Conservation (phyloP, 2,113 vertebrate species). For the Trematocara nigrifrons region DNA sequence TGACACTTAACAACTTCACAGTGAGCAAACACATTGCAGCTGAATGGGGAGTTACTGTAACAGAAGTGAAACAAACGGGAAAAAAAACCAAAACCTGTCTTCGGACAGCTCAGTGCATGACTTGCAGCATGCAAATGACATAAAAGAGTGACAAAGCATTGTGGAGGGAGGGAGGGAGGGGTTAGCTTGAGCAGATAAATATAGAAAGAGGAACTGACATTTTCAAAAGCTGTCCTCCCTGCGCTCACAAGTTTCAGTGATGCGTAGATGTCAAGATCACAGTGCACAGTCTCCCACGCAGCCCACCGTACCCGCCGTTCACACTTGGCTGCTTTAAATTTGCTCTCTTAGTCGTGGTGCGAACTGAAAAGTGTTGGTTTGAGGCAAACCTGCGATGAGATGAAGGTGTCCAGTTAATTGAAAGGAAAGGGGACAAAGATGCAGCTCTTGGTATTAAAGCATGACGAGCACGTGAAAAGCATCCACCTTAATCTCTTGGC, state of each 20-base stretch:
- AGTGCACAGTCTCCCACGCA: constrained; percentile 45
- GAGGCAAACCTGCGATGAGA: not conserved
- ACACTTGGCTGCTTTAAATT: constrained; percentile 31
- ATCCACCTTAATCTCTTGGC: not conserved
- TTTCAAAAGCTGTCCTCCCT: constrained; percentile 63
- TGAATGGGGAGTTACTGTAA: not conserved
- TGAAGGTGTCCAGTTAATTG: not conserved
- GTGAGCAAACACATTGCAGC: not conserved
- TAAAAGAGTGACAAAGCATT: constrained; percentile 38
- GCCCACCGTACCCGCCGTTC: constrained; percentile 13
- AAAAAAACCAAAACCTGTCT: not conserved
- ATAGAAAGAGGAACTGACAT: constrained; percentile 73
- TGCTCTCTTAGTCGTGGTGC: not conserved
- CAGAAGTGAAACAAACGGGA: not conserved
- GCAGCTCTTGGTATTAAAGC: not conserved
- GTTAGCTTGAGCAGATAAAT: constrained; percentile 33
- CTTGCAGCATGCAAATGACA: constrained; percentile 6
- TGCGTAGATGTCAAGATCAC: constrained; percentile 55
- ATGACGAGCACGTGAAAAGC: not conserved
- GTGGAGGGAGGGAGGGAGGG: not conserved
- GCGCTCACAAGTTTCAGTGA: constrained; percentile 55
- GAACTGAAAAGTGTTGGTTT: not conserved
- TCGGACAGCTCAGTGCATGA: not conserved
- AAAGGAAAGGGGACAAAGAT: not conserved
- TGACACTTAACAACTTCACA: not conserved